These are phyloP conservation scores for Holacanthella duospinosa DNA, from an alignment of 2,888 invertebrate species.

Conservation along the genomic window DNA sequence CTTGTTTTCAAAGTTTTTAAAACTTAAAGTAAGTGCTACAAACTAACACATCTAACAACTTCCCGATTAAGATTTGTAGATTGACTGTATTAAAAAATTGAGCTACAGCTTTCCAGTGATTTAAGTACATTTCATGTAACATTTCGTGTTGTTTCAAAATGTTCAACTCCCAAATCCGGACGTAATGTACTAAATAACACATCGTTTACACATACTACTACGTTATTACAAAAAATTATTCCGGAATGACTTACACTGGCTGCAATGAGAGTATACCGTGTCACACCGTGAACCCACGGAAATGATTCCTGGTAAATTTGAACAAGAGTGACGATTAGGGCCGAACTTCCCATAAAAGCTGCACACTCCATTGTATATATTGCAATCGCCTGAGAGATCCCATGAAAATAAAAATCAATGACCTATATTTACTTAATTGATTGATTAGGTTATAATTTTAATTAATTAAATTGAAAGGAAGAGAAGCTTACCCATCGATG, in stretches of 20 bases:
- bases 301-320: slow-evolving; percentile 48
- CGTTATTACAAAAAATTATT: neutral
- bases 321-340: slow-evolving; percentile 56
- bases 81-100: too few species aligned
- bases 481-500: slow-evolving; percentile 54
- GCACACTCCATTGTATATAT: slow-evolving; percentile 36
- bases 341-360: slow-evolving; percentile 51
- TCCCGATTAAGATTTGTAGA: too few species aligned
- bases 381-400: slow-evolving; percentile 30
- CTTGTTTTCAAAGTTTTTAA: too few species aligned
- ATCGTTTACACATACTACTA: too few species aligned
- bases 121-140: too few species aligned
- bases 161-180: too few species aligned
- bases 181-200: too few species aligned
- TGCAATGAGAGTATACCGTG: slow-evolving; percentile 57
- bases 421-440: neutral
- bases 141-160: too few species aligned
- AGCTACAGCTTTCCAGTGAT: too few species aligned
- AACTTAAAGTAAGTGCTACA: too few species aligned
- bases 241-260: slow-evolving; percentile 49
- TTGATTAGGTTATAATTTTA: neutral
- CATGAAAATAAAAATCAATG: slow-evolving; percentile 12
- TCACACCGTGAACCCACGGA: slow-evolving; percentile 59
- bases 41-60: too few species aligned
- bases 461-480: neutral